phyloP scores from a whole-genome alignment of 2,113 vertebrate genomes.

The Bothrops jararaca region DNA sequence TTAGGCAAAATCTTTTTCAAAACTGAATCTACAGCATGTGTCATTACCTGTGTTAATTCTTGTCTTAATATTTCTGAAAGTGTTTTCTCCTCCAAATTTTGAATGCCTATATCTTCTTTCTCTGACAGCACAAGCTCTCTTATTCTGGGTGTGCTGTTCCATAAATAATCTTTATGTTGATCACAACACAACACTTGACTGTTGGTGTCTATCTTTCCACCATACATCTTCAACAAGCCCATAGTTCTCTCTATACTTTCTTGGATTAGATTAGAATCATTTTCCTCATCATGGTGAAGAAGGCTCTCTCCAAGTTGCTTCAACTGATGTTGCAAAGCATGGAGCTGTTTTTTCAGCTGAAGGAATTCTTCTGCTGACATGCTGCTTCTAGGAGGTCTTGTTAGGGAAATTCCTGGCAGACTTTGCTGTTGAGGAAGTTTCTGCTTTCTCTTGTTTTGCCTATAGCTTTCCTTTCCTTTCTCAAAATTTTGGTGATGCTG shows the following conservation, averaged over 20 bases:
- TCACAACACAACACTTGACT: neutral
- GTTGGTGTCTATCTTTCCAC: neutral
- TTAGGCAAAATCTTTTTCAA: slow-evolving; percentile 76
- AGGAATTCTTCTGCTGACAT: slow-evolving; percentile 73
- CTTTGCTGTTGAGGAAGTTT: slow-evolving; percentile 78
- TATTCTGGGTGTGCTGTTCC: neutral
- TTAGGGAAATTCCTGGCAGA: slow-evolving; percentile 23
- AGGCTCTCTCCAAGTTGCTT: slow-evolving; percentile 83
- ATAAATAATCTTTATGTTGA: neutral
- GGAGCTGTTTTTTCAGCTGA: slow-evolving; percentile 84
- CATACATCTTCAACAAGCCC: neutral
- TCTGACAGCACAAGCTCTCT: slow-evolving; percentile 19
- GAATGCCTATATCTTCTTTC: slow-evolving; percentile 30
- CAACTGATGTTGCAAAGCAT: slow-evolving; percentile 82
- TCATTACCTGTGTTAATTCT: slow-evolving; percentile 78
- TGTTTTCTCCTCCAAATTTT: slow-evolving; percentile 58
- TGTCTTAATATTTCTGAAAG: slow-evolving; percentile 81
- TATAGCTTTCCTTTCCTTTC: slow-evolving; percentile 58
- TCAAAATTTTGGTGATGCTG: slow-evolving; percentile 53
- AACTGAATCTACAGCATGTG: slow-evolving; percentile 82
- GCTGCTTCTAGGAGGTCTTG: slow-evolving; percentile 22
- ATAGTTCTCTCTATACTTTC: slow-evolving; percentile 31
- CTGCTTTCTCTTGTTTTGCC: slow-evolving; percentile 83
- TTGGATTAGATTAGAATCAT: slow-evolving; percentile 47
- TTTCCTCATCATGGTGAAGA: slow-evolving; percentile 72